These are phyloP conservation scores for Zophobas atratus DNA, from an alignment of 1,140 invertebrate species.

Conservation along the genomic window DNA sequence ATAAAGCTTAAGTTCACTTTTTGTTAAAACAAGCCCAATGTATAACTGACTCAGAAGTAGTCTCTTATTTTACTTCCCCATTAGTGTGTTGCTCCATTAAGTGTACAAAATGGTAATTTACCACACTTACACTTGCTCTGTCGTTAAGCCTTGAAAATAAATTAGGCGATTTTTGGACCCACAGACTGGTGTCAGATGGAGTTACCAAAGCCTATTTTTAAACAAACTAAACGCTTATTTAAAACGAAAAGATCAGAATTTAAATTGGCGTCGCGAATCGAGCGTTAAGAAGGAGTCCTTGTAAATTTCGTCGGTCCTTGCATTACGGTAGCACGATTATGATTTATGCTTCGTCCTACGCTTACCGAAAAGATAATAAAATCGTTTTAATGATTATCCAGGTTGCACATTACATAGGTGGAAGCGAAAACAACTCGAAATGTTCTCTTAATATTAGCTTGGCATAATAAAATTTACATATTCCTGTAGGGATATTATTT, in stretches of 20 bases:
- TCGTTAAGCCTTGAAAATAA: too few relatives aligned
- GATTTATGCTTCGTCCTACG: slow-evolving; percentile 17
- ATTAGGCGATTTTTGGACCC: too few relatives aligned
- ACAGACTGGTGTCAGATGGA: too few relatives aligned
- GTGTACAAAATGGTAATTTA: too few relatives aligned
- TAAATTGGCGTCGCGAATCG: background rate
- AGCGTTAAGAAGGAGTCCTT: background rate
- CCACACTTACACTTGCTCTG: too few relatives aligned
- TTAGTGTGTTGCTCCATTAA: too few relatives aligned
- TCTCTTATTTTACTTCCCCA: too few relatives aligned
- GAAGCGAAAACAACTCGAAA: slow-evolving; percentile 16
- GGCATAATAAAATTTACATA: slow-evolving; percentile 32
- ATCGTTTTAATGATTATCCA: slow-evolving; percentile 15
- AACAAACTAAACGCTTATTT: background rate
- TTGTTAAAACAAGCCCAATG: too few relatives aligned
- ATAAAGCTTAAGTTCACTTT: too few relatives aligned
- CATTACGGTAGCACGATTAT: slow-evolving; percentile 21
- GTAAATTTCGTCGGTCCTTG: slow-evolving; percentile 21
- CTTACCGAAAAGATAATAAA: slow-evolving; percentile 27
- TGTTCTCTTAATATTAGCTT: slow-evolving; percentile 16
- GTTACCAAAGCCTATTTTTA: background rate
- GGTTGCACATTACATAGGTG: background rate
- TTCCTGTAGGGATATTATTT: slow-evolving; percentile 42
- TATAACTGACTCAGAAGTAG: too few relatives aligned
- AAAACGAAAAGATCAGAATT: background rate